These are phyloP conservation scores for Scaeva pyrastri DNA, from an alignment of 2,888 invertebrate genomes.

Conservation along the genomic window DNA sequence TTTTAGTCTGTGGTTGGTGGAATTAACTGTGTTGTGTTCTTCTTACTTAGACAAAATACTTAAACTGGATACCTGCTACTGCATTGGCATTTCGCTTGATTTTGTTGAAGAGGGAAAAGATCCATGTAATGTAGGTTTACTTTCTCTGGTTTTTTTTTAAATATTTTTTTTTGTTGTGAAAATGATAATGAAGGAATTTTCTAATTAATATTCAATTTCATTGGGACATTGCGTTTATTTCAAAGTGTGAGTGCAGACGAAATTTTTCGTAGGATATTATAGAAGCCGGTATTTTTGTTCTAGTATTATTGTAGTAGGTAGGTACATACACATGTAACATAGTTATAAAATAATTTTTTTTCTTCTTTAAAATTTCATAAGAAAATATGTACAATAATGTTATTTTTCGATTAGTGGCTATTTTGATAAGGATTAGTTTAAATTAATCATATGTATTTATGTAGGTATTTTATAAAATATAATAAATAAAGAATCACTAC, in stretches of 20 bases:
- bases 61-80: conserved; percentile 39
- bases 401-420: not conserved
- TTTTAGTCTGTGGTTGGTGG: conserved; percentile 16
- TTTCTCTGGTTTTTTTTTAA: conserved; percentile 61
- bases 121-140: conserved; percentile 53
- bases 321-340: not conserved
- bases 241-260: not conserved
- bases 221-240: not conserved
- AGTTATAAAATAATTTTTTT: not conserved
- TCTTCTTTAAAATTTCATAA: not conserved
- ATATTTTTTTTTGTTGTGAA: conserved; percentile 8
- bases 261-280: conserved; percentile 3
- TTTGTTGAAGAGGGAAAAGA: conserved; percentile 34
- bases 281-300: conserved; percentile 40
- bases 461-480: too few species aligned
- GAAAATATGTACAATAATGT: not conserved
- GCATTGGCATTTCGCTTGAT: conserved; percentile 31
- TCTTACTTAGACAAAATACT: conserved; percentile 24
- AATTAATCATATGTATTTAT: not conserved
- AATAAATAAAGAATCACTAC: not conserved
- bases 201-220: conserved; percentile 8
- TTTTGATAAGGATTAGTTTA: not conserved
- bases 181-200: conserved; percentile 17
- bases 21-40: conserved; percentile 33
- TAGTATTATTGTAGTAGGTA: not conserved